These are phyloP conservation scores for Hypomecis punctinalis DNA, from an alignment of 2,888 invertebrate genomes.

Conservation along the genomic window DNA sequence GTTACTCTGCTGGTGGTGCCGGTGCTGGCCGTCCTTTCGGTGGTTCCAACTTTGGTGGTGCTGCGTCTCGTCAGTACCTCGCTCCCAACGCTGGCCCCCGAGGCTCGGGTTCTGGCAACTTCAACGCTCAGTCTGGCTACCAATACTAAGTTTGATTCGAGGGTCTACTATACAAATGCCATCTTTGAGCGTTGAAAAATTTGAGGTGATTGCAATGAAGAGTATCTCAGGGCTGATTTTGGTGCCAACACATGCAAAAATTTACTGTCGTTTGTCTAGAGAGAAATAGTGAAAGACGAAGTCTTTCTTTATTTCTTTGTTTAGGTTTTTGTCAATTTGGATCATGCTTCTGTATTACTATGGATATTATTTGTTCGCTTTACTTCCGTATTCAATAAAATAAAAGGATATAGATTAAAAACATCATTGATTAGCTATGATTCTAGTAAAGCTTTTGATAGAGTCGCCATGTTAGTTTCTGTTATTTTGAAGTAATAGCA, in stretches of 20 bases:
- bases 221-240: neutral
- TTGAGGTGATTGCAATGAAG: neutral
- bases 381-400: too few relatives aligned
- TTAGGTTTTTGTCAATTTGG: too few relatives aligned
- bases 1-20: constrained; percentile 45
- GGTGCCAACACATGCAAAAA: neutral
- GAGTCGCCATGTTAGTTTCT: too few relatives aligned
- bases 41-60: constrained; percentile 55
- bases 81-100: constrained; percentile 72
- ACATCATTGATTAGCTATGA: too few relatives aligned
- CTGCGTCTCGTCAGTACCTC: constrained; percentile 76
- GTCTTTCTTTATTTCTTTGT: too few relatives aligned
- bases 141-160: constrained; percentile 64
- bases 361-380: neutral
- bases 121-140: constrained; percentile 78
- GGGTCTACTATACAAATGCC: constrained; percentile 38
- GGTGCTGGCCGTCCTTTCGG: constrained; percentile 45
- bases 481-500: too few relatives aligned
- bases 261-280: too few relatives aligned
- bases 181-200: constrained; percentile 3
- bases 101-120: constrained; percentile 75
- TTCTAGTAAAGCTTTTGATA: too few relatives aligned
- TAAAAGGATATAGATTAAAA: too few relatives aligned
- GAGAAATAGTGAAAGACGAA: too few relatives aligned
- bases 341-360: too few relatives aligned